Percentiles rank a stretch among this genome's conserved stretches.
Evolutionary conservation across 1,140 invertebrate species (phyloP).

Genomic region (Chrysomallon squamiferum): DNA sequence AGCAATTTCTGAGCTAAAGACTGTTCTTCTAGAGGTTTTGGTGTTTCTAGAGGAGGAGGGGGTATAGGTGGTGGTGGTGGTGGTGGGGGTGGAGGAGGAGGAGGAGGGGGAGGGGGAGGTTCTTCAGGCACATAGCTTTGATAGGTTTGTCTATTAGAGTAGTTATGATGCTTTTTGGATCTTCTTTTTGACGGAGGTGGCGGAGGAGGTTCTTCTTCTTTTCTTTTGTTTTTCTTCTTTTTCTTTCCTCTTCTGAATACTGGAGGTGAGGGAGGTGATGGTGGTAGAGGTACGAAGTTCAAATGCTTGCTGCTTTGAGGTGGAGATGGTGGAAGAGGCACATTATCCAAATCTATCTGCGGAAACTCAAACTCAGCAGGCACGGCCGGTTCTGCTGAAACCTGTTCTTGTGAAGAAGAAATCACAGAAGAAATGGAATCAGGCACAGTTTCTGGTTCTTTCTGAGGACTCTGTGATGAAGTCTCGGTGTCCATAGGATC

Average conservation of each 20-base stretch:
- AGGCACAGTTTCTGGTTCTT: too few species aligned
- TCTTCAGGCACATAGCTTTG: background rate
- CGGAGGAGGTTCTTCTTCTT: too few species aligned
- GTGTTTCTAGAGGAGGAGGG: conserved; percentile 4
- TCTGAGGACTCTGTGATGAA: too few species aligned
- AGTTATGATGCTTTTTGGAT: too few species aligned
- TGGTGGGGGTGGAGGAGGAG: conserved; percentile 7
- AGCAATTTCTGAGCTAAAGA: conserved; percentile 1
- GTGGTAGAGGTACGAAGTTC: conserved; percentile 7
- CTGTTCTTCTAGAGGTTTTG: conserved; percentile 6
- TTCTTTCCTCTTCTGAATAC: background rate
- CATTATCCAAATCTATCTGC: conserved; percentile 1
- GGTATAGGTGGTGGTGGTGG: conserved; percentile 16
- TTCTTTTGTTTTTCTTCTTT: background rate
- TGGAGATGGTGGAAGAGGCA: conserved; percentile 14
- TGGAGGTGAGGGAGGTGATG: conserved; percentile 2
- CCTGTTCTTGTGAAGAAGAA: too few species aligned
- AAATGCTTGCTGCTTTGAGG: background rate
- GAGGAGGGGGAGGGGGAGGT: conserved; percentile 10
- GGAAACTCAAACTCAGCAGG: background rate
- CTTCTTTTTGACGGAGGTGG: too few species aligned
- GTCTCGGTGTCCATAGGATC: too few species aligned
- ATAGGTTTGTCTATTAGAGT: background rate
- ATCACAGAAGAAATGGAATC: too few species aligned
- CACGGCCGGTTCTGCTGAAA: too few species aligned